A percentile compares a stretch with the other conserved stretches of the same genome.
Conservation (phyloP, 1,140 invertebrate genomes). For the Conus ventricosus region DNA sequence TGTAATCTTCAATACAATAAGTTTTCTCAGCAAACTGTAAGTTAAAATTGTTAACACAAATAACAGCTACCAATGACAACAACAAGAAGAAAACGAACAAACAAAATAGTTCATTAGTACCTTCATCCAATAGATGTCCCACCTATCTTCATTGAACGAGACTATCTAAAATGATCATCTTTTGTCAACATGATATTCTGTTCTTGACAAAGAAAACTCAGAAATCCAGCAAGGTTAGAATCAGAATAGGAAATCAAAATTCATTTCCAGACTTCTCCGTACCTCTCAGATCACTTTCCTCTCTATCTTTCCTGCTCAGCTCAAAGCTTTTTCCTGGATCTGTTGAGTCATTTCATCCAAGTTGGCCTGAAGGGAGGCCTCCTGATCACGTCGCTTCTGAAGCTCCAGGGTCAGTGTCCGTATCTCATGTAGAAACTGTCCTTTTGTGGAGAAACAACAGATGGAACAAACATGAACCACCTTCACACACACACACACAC, state of each 20-base stretch:
- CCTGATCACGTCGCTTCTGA: not conserved
- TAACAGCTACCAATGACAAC: no score
- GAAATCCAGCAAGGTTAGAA: no score
- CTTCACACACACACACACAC: no score
- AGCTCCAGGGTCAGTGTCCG: constrained; percentile 31
- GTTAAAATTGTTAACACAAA: no score
- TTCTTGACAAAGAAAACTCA: not conserved
- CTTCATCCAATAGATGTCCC: not conserved
- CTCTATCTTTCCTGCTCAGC: constrained; percentile 25
- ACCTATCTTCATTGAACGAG: not conserved
- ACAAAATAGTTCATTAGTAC: not conserved
- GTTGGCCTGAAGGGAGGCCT: constrained; percentile 4
- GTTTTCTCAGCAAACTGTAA: no score
- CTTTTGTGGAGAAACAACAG: not conserved
- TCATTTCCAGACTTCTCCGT: not conserved
- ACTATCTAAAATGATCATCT: not conserved
- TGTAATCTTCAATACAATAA: no score
- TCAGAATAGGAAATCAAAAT: no score
- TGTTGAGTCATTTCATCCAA: constrained; percentile 32
- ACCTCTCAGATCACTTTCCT: constrained; percentile 34
- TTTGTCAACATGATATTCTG: not conserved
- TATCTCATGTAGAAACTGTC: constrained; percentile 36
- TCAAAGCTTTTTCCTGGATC: constrained; percentile 38
- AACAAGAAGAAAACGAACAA: not conserved
- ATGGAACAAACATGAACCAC: no score